These are phyloP conservation scores for Temnothorax curvispinosus DNA, from an alignment of 1,140 invertebrate species.

Conservation along the genomic window DNA sequence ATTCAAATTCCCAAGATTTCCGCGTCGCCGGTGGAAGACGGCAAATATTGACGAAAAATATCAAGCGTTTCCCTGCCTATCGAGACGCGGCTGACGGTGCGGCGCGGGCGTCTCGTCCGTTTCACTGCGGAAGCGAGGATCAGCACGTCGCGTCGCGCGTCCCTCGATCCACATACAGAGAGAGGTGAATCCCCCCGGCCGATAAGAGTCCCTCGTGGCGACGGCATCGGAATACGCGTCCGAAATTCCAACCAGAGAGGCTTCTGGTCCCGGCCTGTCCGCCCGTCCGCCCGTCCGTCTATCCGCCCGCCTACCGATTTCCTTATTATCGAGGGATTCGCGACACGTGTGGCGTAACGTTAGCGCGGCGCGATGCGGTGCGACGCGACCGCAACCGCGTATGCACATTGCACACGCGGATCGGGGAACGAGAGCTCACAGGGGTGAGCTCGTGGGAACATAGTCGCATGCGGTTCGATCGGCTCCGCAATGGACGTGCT, in stretches of 20 bases:
- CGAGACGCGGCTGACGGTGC: background rate
- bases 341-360: slow-evolving; percentile 39
- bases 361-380: slow-evolving; percentile 22
- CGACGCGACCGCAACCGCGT: slow-evolving; percentile 45
- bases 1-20: slow-evolving; percentile 56
- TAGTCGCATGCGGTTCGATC: slow-evolving; percentile 56
- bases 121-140: background rate
- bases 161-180: background rate
- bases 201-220: slow-evolving; percentile 23
- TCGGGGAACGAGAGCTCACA: slow-evolving; percentile 24
- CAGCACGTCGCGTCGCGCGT: slow-evolving; percentile 12
- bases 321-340: slow-evolving; percentile 56
- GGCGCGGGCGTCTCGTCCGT: background rate
- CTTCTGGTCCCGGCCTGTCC: background rate
- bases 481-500: slow-evolving; percentile 36
- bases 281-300: no score
- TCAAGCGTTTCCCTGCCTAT: slow-evolving; percentile 15
- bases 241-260: slow-evolving; percentile 40
- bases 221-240: slow-evolving; percentile 20
- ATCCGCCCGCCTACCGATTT: slow-evolving; percentile 34
- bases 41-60: slow-evolving; percentile 62
- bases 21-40: slow-evolving; percentile 49
- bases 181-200: background rate
- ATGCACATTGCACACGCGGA: slow-evolving; percentile 40
- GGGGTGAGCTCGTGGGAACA: slow-evolving; percentile 54